Evolutionary conservation across 2,113 vertebrate genomes (phyloP).

Genomic region (Pipa parva): DNA sequence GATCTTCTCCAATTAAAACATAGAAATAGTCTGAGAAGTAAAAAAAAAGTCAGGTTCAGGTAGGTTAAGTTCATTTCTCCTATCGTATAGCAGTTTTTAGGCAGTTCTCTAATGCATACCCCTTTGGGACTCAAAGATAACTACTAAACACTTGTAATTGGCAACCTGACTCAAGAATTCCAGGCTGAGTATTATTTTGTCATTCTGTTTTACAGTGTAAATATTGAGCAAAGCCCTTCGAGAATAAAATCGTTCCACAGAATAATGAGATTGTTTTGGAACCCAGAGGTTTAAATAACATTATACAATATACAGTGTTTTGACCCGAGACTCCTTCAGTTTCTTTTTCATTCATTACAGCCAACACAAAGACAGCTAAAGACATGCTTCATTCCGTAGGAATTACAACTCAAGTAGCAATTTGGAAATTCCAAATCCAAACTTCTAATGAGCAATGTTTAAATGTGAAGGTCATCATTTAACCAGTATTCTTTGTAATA

Average conservation of each 20-base stretch:
- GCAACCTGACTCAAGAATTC: too few species aligned
- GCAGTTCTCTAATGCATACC: too few species aligned
- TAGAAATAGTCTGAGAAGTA: too few species aligned
- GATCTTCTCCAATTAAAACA: too few species aligned
- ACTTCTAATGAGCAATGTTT: not conserved
- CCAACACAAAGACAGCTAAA: not conserved
- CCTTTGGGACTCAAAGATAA: too few species aligned
- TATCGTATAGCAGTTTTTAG: too few species aligned
- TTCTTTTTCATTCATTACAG: not conserved
- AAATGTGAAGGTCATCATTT: constrained; percentile 6
- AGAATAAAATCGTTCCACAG: not conserved
- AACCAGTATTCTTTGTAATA: not conserved
- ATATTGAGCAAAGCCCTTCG: not conserved
- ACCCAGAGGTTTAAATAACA: not conserved
- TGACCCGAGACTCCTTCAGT: not conserved
- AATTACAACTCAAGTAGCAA: not conserved
- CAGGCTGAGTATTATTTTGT: too few species aligned
- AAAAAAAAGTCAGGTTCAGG: too few species aligned
- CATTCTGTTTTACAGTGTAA: too few species aligned
- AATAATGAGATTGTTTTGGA: not conserved
- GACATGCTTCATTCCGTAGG: not conserved
- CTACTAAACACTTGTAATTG: too few species aligned
- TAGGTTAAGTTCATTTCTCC: too few species aligned
- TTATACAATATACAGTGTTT: not conserved
- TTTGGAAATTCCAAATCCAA: not conserved